Conservation (phyloP, 2,113 vertebrate genomes). For the Tupaia chinensis region DNA sequence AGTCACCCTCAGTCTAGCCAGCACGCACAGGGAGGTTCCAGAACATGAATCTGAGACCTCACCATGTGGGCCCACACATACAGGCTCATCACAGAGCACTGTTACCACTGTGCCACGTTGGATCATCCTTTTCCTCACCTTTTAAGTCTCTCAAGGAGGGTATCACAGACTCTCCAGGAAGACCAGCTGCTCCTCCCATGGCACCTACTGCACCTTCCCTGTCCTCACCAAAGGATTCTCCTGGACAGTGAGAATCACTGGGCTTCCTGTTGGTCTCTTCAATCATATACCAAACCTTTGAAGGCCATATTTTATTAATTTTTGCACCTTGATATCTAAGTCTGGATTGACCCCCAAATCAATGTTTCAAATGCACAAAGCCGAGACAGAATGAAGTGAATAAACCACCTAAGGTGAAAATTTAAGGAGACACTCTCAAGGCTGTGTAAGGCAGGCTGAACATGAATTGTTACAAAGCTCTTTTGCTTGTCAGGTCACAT, state of each 20-base stretch:
- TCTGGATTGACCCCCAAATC: not conserved
- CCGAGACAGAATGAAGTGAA: not conserved
- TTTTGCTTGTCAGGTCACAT: not conserved
- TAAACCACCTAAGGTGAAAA: not conserved
- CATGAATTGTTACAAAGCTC: not conserved
- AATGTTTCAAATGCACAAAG: not conserved
- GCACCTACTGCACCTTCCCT: not conserved
- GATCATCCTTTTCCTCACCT: not conserved
- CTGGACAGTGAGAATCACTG: not conserved
- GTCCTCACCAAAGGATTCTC: not conserved
- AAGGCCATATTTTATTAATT: not conserved
- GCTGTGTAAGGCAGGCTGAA: not conserved
- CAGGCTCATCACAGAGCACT: no score
- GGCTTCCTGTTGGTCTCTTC: not conserved
- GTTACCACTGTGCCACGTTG: no score
- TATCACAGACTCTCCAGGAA: not conserved
- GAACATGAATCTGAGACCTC: no score
- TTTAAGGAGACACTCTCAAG: not conserved
- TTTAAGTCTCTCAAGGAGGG: not conserved
- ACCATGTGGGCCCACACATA: no score
- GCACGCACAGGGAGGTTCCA: no score
- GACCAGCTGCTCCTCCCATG: not conserved
- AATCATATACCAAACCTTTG: not conserved
- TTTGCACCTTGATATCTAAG: not conserved
- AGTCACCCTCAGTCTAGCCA: no score